Conservation (phyloP, 2,888 invertebrate species). For the Melieria omissa region DNA sequence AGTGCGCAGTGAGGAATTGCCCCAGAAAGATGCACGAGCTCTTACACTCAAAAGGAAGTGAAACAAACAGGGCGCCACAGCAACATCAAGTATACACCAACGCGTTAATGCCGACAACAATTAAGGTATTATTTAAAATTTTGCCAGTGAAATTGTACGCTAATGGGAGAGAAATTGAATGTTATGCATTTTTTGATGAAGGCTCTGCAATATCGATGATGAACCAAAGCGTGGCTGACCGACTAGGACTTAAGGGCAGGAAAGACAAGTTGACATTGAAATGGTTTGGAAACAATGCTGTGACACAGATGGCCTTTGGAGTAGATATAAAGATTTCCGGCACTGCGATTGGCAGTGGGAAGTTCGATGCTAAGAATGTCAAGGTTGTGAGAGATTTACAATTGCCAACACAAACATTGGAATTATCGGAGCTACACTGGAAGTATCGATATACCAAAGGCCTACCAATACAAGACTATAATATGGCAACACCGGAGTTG, state of each 20-base stretch:
- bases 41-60: background rate
- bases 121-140: slow-evolving; percentile 34
- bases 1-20: background rate
- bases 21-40: background rate
- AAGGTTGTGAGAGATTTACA: slow-evolving; percentile 33
- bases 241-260: slow-evolving; percentile 33
- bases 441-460: slow-evolving; percentile 27
- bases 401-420: slow-evolving; percentile 31
- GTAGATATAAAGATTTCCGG: slow-evolving; percentile 38
- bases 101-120: background rate
- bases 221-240: slow-evolving; percentile 19
- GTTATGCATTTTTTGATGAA: slow-evolving; percentile 37
- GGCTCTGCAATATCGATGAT: slow-evolving; percentile 34
- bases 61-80: background rate
- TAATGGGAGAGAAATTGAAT: slow-evolving; percentile 15
- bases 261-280: slow-evolving; percentile 34
- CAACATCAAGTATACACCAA: background rate
- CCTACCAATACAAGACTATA: slow-evolving; percentile 20
- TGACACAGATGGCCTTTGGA: slow-evolving; percentile 30
- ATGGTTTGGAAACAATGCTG: slow-evolving; percentile 40
- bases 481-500: slow-evolving; percentile 25
- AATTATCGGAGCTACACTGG: slow-evolving; percentile 17
- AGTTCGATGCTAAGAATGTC: slow-evolving; percentile 32
- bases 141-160: slow-evolving; percentile 37
- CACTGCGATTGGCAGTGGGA: slow-evolving; percentile 7